A percentile compares a stretch with the other conserved stretches of the same genome.
Conservation (phyloP, 2,888 invertebrate genomes). For the Eilema sororculum region DNA sequence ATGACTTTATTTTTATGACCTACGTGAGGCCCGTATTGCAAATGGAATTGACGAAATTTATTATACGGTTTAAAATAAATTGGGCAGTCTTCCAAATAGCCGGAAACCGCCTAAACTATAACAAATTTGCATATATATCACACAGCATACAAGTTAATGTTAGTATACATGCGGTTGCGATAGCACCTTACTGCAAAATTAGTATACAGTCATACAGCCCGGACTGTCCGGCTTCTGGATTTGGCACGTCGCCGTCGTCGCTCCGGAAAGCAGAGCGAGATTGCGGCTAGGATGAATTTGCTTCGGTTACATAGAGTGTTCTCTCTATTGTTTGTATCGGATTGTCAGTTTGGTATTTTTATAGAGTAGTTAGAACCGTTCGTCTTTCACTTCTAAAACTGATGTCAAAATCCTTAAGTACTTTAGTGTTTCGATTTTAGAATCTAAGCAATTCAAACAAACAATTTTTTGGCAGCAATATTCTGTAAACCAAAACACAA, state of each 20-base stretch:
- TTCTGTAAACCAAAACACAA: not conserved
- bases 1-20: conserved; percentile 63
- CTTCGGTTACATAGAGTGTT: no score
- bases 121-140: conserved; percentile 30
- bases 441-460: not conserved
- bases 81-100: conserved; percentile 72
- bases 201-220: no score
- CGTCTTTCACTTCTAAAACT: no score
- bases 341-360: no score
- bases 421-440: not conserved
- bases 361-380: no score
- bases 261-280: not conserved
- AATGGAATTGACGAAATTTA: conserved; percentile 72
- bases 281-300: not conserved
- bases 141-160: not conserved
- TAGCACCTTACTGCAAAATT: not conserved
- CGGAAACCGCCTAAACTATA: conserved; percentile 62
- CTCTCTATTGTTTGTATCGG: no score
- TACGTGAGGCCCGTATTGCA: conserved; percentile 61
- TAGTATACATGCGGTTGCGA: not conserved
- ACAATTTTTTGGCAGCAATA: not conserved
- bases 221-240: no score
- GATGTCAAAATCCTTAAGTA: no score
- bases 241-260: no score
- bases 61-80: conserved; percentile 61